Evolutionary conservation across 2,888 invertebrate genomes (phyloP).

Genomic region (Erannis defoliaria): DNA sequence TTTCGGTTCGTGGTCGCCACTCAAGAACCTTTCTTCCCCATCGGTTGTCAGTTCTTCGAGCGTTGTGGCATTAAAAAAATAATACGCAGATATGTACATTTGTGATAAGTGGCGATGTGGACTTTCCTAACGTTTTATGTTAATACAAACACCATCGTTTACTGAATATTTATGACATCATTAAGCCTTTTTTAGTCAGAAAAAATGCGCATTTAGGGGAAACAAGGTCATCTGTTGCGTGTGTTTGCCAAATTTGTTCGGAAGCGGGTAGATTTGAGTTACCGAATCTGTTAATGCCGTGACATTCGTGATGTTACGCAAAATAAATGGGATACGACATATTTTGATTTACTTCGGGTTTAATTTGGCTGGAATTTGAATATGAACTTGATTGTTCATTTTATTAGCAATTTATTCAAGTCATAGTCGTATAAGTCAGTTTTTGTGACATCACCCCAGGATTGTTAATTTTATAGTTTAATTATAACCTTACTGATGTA

Average conservation of each 20-base stretch:
- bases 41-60: too few species aligned
- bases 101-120: too few species aligned
- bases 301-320: conserved; percentile 56
- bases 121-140: too few species aligned
- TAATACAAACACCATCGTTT: conserved; percentile 9
- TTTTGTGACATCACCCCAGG: too few species aligned
- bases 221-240: conserved; percentile 57
- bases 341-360: conserved; percentile 54
- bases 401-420: background rate
- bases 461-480: too few species aligned
- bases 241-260: conserved; percentile 59
- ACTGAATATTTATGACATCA: conserved; percentile 28
- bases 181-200: conserved; percentile 19
- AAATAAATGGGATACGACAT: conserved; percentile 57
- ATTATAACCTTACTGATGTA: too few species aligned
- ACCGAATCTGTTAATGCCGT: conserved; percentile 47
- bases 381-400: conserved; percentile 16
- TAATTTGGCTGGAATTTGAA: conserved; percentile 24
- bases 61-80: too few species aligned
- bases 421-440: too few species aligned
- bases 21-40: too few species aligned
- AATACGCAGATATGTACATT: too few species aligned
- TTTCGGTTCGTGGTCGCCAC: too few species aligned
- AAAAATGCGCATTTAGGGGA: conserved; percentile 26
- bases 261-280: conserved; percentile 49